Conservation (phyloP, 2,797 vertebrate genomes). For the Sebastes taczanowskii region DNA sequence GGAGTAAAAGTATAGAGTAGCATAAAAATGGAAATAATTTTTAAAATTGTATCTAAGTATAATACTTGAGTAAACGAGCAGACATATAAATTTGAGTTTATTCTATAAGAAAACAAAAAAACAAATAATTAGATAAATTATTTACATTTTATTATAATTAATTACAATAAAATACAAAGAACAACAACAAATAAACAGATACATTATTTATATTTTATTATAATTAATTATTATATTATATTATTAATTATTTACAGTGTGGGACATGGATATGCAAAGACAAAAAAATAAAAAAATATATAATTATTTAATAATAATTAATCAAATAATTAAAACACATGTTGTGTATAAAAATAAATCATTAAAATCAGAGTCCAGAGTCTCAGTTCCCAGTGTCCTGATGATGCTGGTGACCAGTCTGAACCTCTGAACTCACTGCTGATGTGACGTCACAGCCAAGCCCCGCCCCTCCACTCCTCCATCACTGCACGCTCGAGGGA, state of each 20-base stretch:
- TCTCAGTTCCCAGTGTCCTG: no score
- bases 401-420: not conserved
- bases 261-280: no score
- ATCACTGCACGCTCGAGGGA: conserved; percentile 3
- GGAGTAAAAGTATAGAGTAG: not conserved
- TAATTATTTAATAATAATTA: not conserved
- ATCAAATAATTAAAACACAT: not conserved
- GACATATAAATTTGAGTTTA: no score
- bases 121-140: no score
- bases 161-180: not conserved
- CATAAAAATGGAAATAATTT: not conserved
- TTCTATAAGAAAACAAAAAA: not conserved
- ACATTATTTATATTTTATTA: not conserved
- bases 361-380: not conserved
- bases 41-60: no score
- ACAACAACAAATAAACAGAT: not conserved
- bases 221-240: not conserved
- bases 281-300: accelerated
- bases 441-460: conserved; percentile 19
- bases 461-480: conserved; percentile 34
- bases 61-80: no score
- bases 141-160: no score
- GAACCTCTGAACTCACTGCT: not conserved
- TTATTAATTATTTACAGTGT: not conserved
- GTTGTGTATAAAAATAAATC: not conserved